These are phyloP conservation scores for Brachyptera risi DNA, from an alignment of 2,888 invertebrate species.

Conservation along the genomic window DNA sequence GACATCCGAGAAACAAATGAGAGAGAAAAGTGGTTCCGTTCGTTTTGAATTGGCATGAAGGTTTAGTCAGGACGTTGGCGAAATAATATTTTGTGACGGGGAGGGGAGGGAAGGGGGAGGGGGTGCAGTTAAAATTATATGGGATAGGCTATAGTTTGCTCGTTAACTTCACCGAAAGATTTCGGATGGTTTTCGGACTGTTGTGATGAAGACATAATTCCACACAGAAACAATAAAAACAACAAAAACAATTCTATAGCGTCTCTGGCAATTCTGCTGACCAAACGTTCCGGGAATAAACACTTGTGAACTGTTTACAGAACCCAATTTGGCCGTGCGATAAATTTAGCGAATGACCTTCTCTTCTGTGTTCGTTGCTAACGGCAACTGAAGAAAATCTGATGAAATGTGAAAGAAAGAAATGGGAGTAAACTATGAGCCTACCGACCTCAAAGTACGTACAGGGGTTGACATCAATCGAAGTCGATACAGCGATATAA, in stretches of 20 bases:
- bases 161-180: neutral
- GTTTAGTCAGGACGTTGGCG: too few relatives aligned
- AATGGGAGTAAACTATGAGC: too few relatives aligned
- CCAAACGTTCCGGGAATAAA: constrained; percentile 26
- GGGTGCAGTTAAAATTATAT: neutral
- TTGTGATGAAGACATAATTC: neutral
- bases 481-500: too few relatives aligned
- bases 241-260: constrained; percentile 14
- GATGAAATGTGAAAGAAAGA: neutral
- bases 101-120: neutral
- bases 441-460: too few relatives aligned
- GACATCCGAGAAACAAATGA: neutral
- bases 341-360: constrained; percentile 27
- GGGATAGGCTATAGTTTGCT: too few relatives aligned
- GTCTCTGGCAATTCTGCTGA: constrained; percentile 18
- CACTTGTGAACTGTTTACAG: constrained; percentile 28
- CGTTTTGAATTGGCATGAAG: neutral
- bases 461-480: too few relatives aligned
- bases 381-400: constrained; percentile 24
- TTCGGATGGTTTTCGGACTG: neutral
- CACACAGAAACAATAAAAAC: constrained; percentile 6
- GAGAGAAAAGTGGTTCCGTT: neutral
- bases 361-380: constrained; percentile 19
- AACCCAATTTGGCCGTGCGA: constrained; percentile 24
- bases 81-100: neutral